These are phyloP conservation scores for Marasmarcha lunaedactyla DNA, from an alignment of 2,888 invertebrate genomes.

Conservation along the genomic window DNA sequence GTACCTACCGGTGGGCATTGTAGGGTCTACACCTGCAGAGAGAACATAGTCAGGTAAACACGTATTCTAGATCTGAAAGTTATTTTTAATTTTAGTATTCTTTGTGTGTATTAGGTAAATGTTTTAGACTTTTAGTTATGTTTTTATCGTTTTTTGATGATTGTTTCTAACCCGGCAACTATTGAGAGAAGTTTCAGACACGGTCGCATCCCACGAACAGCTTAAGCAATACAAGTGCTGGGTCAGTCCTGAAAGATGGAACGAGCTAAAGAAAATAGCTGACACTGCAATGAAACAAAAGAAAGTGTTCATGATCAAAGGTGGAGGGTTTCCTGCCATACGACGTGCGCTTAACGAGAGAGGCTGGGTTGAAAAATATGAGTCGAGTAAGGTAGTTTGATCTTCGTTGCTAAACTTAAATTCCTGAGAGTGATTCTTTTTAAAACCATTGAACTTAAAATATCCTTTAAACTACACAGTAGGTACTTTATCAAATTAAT, in stretches of 20 bases:
- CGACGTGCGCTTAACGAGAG: constrained; percentile 76
- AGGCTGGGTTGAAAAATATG: constrained; percentile 81
- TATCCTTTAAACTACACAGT: too few relatives aligned
- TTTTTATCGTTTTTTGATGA: too few relatives aligned
- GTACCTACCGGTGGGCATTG: too few relatives aligned
- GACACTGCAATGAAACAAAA: constrained; percentile 75
- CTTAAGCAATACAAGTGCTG: constrained; percentile 61
- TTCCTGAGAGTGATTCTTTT: neutral
- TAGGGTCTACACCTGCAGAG: too few relatives aligned
- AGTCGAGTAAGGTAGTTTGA: constrained; percentile 52
- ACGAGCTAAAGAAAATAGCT: constrained; percentile 73
- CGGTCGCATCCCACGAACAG: constrained; percentile 45
- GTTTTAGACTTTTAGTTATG: too few relatives aligned
- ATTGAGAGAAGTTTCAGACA: constrained; percentile 19
- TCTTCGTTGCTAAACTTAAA: neutral
- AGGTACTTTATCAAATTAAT: too few relatives aligned
- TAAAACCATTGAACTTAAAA: constrained; percentile 2
- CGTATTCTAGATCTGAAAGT: too few relatives aligned
- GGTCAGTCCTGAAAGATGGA: constrained; percentile 75
- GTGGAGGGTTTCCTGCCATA: constrained; percentile 79
- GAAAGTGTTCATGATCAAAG: constrained; percentile 77
- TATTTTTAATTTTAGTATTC: too few relatives aligned
- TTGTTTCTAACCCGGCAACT: too few relatives aligned
- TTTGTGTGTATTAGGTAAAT: too few relatives aligned
- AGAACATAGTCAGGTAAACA: too few relatives aligned